phyloP scores from a whole-genome alignment of 2,113 vertebrate genomes.

The Microcebus tavaratra region DNA sequence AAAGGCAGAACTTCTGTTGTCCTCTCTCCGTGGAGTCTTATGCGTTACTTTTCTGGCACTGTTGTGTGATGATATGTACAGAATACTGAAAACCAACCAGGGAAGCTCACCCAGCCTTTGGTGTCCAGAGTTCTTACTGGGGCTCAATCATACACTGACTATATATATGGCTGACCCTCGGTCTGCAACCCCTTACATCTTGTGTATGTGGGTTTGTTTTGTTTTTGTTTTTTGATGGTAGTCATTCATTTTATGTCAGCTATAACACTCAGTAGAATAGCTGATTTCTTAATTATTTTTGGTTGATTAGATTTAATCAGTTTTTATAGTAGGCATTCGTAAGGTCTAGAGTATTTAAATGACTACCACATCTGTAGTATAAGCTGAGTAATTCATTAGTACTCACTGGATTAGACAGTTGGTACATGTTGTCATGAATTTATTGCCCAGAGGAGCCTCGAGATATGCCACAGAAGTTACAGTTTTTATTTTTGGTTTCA shows the following conservation, averaged over 20 bases:
- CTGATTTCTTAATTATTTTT: slow-evolving; percentile 4
- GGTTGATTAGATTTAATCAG: not conserved
- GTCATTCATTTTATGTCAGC: not conserved
- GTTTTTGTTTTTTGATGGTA: not conserved
- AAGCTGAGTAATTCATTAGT: not conserved
- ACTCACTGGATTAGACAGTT: not conserved
- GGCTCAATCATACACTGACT: not conserved
- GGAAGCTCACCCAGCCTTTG: not conserved
- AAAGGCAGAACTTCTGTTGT: not conserved
- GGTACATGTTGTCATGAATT: not conserved
- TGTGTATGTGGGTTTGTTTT: not conserved
- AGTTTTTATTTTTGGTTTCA: not conserved
- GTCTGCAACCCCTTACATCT: not conserved
- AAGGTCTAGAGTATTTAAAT: not conserved
- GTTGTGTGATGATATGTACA: not conserved
- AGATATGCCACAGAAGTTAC: not conserved
- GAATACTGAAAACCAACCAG: not conserved
- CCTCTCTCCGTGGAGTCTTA: not conserved
- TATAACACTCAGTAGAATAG: not conserved
- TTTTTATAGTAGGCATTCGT: not conserved
- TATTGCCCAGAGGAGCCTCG: not conserved
- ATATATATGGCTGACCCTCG: not conserved
- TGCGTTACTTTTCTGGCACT: not conserved
- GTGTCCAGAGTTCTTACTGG: not conserved
- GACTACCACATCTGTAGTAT: not conserved